phyloP scores from a whole-genome alignment of 2,113 vertebrate species.

The Budorcas taxicolor region DNA sequence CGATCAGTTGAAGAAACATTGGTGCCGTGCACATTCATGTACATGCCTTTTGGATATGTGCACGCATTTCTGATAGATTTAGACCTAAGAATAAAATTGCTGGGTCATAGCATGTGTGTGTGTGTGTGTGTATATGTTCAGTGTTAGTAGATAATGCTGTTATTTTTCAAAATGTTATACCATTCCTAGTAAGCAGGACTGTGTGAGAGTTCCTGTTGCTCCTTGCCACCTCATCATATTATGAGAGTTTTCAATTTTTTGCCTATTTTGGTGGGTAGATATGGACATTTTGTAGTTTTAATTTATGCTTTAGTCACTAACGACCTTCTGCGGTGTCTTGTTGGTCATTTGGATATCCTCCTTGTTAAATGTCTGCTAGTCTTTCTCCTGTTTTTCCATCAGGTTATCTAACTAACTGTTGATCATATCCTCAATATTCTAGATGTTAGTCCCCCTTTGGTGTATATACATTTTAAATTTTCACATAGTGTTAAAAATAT shows the following conservation, averaged over 20 bases:
- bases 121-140: not conserved
- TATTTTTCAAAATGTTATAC: not conserved
- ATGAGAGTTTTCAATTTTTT: not conserved
- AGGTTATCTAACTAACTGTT: not conserved
- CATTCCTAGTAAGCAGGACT: not conserved
- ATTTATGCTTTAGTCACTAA: not conserved
- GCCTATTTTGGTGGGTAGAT: not conserved
- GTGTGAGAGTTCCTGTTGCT: not conserved
- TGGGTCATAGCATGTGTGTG: not conserved
- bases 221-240: not conserved
- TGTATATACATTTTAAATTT: not conserved
- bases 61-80: not conserved
- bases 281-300: not conserved
- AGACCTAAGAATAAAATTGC: not conserved
- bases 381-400: not conserved
- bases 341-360: not conserved
- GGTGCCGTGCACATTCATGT: not conserved
- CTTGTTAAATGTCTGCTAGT: constrained; percentile 7
- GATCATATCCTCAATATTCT: not conserved
- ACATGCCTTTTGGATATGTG: not conserved
- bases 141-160: not conserved
- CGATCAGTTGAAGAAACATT: not conserved
- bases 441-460: not conserved
- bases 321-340: not conserved
- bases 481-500: not conserved